These are phyloP conservation scores for Diaperis boleti DNA, from an alignment of 2,888 invertebrate species.

Conservation along the genomic window DNA sequence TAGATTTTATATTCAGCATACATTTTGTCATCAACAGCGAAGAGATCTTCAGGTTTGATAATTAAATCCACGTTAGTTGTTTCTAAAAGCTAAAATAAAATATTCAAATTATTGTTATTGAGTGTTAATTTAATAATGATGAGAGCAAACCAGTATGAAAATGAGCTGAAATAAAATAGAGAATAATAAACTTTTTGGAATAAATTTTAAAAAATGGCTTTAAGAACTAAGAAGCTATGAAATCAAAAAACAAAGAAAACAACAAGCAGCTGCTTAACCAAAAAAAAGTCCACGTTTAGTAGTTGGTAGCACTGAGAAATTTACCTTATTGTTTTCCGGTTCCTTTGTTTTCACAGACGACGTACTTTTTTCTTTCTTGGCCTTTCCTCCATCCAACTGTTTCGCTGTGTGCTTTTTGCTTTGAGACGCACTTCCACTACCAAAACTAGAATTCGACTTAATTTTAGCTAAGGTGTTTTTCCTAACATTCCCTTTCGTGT, in stretches of 20 bases:
- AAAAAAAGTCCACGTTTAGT: too few species aligned
- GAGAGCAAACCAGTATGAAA: too few species aligned
- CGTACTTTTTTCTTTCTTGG: not conserved
- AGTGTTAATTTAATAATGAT: too few species aligned
- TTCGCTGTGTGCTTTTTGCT: not conserved
- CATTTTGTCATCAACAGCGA: conserved; percentile 62
- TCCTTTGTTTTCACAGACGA: not conserved
- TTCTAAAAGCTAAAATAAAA: not conserved
- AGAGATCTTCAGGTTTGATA: conserved; percentile 59
- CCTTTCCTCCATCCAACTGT: not conserved
- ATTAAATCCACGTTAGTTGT: conserved; percentile 16
- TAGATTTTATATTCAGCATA: conserved; percentile 64
- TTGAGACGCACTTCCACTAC: not conserved
- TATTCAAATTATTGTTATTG: too few species aligned
- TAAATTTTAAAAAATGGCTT: too few species aligned
- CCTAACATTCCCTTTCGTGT: not conserved
- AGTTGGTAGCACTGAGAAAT: too few species aligned
- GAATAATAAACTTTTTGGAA: too few species aligned
- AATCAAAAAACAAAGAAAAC: too few species aligned
- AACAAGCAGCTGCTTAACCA: too few species aligned
- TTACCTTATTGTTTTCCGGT: conserved; percentile 10
- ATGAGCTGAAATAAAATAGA: too few species aligned
- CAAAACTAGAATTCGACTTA: conserved; percentile 21
- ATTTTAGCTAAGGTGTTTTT: conserved; percentile 18
- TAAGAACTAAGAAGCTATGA: too few species aligned